phyloP scores from a whole-genome alignment of 2,888 invertebrate species.

The Cenopis cana region DNA sequence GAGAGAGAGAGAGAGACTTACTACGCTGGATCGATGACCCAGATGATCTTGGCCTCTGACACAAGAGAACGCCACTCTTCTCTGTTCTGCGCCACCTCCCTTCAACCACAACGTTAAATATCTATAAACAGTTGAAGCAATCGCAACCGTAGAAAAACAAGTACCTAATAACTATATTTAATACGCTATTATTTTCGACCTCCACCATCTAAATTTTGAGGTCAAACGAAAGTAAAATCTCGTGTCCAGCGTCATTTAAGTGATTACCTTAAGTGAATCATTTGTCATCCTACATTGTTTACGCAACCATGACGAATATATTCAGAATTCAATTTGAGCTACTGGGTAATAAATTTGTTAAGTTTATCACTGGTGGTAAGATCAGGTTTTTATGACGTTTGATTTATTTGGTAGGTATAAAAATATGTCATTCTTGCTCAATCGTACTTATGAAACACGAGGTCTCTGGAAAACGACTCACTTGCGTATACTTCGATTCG shows the following conservation, averaged over 20 bases:
- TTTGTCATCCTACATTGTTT: conserved; percentile 43
- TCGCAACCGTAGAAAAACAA: conserved; percentile 7
- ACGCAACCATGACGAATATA: conserved; percentile 33
- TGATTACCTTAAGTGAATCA: conserved; percentile 43
- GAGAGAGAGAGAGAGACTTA: no score
- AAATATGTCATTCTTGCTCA: neutral
- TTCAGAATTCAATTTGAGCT: conserved; percentile 29
- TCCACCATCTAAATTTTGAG: conserved; percentile 31
- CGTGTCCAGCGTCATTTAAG: conserved; percentile 38
- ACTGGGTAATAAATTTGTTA: conserved; percentile 36
- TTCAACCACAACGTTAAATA: neutral
- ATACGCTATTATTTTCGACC: conserved; percentile 25
- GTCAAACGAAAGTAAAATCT: conserved; percentile 43
- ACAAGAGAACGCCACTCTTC: no score
- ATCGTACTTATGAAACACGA: neutral
- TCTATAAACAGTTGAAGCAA: conserved; percentile 6
- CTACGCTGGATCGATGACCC: no score
- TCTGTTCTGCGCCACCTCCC: no score
- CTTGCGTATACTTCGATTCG: no score
- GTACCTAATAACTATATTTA: conserved; percentile 32
- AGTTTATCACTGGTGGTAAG: conserved; percentile 18
- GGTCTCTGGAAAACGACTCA: neutral
- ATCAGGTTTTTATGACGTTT: conserved; percentile 16
- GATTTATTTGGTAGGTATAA: neutral
- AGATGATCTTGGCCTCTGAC: no score